Percentiles rank a stretch among this genome's conserved stretches.
These are phyloP conservation scores for Botrylloides violaceus DNA, from an alignment of 23 tunicate genomes.

Conservation along the genomic window DNA sequence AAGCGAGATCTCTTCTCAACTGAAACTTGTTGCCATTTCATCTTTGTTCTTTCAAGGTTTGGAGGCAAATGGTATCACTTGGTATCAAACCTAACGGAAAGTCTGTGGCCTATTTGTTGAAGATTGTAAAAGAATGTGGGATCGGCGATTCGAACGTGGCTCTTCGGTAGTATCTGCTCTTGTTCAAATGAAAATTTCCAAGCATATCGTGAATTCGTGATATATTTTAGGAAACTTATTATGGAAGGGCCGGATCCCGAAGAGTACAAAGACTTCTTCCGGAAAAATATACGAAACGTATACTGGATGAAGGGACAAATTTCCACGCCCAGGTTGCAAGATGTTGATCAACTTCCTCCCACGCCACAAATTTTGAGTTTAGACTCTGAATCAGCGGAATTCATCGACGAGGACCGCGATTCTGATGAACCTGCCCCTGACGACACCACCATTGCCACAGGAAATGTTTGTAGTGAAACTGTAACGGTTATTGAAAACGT, in stretches of 20 bases:
- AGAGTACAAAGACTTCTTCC: slow-evolving; percentile 28
- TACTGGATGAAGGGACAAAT: slow-evolving; percentile 63
- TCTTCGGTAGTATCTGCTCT: slow-evolving; percentile 11
- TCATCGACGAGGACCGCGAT: not conserved
- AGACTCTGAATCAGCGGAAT: not conserved
- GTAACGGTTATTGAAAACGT: not conserved
- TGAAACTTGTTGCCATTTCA: not conserved
- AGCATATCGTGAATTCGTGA: not conserved
- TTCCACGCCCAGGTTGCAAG: slow-evolving; percentile 11
- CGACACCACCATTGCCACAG: not conserved
- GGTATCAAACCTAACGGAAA: slow-evolving; percentile 43
- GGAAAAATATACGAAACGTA: slow-evolving; percentile 39
- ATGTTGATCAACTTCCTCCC: not conserved
- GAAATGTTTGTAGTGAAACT: not conserved
- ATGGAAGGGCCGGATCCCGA: not conserved
- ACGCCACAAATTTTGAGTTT: not conserved
- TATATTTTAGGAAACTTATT: slow-evolving; percentile 18
- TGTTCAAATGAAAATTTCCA: not conserved
- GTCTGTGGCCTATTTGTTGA: slow-evolving; percentile 31
- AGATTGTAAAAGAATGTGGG: slow-evolving; percentile 32
- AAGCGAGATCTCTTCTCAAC: not conserved
- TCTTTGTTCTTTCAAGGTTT: slow-evolving; percentile 31
- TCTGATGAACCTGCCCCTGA: not conserved
- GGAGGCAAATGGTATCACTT: slow-evolving; percentile 34
- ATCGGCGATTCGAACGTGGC: slow-evolving; percentile 46